A percentile compares a stretch with the other conserved stretches of the same genome.
These are phyloP conservation scores for Toxotes lorentzi DNA, from an alignment of 2,797 vertebrate species.

Conservation along the genomic window DNA sequence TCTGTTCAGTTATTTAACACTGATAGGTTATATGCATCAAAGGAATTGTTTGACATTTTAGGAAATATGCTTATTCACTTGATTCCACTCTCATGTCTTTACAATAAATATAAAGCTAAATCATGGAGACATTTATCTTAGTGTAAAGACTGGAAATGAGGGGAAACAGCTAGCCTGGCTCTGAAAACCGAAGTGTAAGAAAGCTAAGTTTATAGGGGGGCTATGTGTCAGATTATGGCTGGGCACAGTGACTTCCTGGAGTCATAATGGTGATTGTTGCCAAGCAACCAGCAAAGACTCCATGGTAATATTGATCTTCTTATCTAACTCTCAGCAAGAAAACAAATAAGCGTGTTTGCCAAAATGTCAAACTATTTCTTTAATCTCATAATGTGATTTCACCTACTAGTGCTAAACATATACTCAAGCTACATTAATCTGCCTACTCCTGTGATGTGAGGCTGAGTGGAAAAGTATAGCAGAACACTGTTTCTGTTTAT, in stretches of 20 bases:
- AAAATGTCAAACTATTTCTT: background rate
- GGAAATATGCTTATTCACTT: no score
- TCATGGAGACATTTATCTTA: background rate
- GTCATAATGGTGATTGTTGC: background rate
- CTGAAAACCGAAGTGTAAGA: background rate
- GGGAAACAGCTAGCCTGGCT: background rate
- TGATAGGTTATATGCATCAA: no score
- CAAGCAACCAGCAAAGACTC: background rate
- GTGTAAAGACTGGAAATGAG: background rate
- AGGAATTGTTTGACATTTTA: no score
- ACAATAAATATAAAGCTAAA: background rate
- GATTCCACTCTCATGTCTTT: no score
- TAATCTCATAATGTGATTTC: conserved; percentile 2
- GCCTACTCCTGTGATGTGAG: background rate
- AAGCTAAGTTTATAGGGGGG: background rate
- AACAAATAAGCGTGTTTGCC: background rate
- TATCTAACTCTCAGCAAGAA: background rate
- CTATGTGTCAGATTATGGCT: background rate
- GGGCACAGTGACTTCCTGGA: background rate
- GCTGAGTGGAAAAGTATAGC: conserved; percentile 15
- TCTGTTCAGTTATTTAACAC: no score
- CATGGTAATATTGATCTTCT: background rate
- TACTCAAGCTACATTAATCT: background rate
- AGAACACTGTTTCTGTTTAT: conserved; percentile 18
- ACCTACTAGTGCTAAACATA: background rate